Base-by-base conservation (phyloP, 2,797 vertebrate genomes). In the Danio jaintianensis region DNA sequence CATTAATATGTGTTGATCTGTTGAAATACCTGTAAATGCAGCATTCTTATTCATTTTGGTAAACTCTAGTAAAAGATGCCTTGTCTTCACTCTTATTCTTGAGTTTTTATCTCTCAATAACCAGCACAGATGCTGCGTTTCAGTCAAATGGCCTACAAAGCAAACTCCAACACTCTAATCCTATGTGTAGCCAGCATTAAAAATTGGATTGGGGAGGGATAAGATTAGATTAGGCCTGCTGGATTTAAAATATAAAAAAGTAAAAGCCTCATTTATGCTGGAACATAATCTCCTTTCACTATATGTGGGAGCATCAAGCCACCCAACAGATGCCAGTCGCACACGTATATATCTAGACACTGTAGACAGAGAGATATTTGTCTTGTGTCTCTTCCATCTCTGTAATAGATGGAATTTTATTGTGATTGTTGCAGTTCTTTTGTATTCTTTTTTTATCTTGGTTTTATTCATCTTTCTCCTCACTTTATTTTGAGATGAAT, bases 201-300 rank as follows among this genome's bases (percentile, higher is more conserved):
- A 97, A 98, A 98, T 98, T 97, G 97, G 97, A 98, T 98, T 97
- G 96, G 93, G 96, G 92, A 18, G 92, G 90, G 95, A 97, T 97
- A 96, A 96, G 94, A 98, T 98, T 97, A 97, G 96, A 97, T 98
- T 98, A 97, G 95, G 91, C 92, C 93, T 93, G 93, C 92, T 93
- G 95, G 96, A 95, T 97, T 96, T 96, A 94, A 93, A 86, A 82
- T 67, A 52, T 83, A 87, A 74, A 95, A 96, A 96, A 93, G 93
- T 95, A 95, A 97, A 98, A 97, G 92, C 95, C 94, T 94, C 93
- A 94, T 96, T 96, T 96, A 95, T 94, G 95, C 92, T 93, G 95
- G 93, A 94, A 92, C 91, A 94, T 98, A 98, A 98, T 98, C 97
- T 96, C 90, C 91, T 96, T 96, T 95, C 91, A 90, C 93, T 95